These are phyloP conservation scores for Litocranius walleri DNA, from an alignment of 2,113 vertebrate genomes.

Conservation along the genomic window DNA sequence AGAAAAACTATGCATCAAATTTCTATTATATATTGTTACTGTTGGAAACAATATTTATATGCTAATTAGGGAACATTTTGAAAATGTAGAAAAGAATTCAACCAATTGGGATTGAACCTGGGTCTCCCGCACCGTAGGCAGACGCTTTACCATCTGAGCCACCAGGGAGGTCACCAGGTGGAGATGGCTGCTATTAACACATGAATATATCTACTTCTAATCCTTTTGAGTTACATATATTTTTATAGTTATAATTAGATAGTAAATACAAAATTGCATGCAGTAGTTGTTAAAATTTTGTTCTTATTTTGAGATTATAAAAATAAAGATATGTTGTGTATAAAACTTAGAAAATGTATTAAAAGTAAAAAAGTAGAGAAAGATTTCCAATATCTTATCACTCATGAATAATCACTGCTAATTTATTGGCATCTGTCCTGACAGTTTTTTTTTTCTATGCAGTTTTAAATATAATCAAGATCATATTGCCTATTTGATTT, in stretches of 20 bases:
- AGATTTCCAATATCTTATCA: not conserved
- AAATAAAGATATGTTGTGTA: not conserved
- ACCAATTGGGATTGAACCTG: not conserved
- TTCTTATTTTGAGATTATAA: not conserved
- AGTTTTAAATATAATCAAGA: not conserved
- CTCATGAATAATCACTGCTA: not conserved
- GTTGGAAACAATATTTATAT: not conserved
- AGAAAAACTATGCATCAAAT: not conserved
- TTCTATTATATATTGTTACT: not conserved
- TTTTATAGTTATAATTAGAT: not conserved
- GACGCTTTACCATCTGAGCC: too few relatives aligned
- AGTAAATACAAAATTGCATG: not conserved
- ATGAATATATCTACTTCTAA: not conserved
- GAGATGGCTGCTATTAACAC: not conserved
- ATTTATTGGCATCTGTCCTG: not conserved
- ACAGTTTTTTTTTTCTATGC: not conserved
- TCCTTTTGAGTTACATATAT: not conserved
- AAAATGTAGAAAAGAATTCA: not conserved
- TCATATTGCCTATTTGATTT: not conserved
- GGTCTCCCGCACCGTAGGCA: too few relatives aligned
- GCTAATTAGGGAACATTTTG: not conserved
- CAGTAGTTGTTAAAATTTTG: not conserved
- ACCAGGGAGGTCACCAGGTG: not conserved
- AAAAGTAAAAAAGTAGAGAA: not conserved
- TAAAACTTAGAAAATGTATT: not conserved